Base-by-base conservation (phyloP, 2,888 invertebrate species). In the Allygus modestus region DNA sequence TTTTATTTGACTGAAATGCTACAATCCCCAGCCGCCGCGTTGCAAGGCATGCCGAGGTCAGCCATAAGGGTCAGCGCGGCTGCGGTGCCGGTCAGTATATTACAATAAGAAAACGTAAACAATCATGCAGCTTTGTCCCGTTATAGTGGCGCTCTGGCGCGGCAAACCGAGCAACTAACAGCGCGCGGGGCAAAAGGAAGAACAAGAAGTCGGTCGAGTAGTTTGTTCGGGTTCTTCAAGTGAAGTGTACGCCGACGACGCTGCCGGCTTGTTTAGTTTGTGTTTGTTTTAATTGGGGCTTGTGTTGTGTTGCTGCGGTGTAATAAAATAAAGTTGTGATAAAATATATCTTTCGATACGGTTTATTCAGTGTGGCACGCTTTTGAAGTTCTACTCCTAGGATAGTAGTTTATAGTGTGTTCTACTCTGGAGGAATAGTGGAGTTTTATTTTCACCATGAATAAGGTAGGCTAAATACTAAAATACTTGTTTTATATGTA, bases 141-240 rank as follows among this genome's bases (percentile, higher is more conserved):
- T 15, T 4, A n/a, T 58, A 51, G 79, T 54, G 79, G 79, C 79
- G 79, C 58, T 77, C 20, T 73, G 20, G 28, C 0, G 46, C 46
- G 77, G 77, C 79, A 79, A 51, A 54, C 58, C 23, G 17, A 33
- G 28, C 79, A 79, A 79, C 79, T 79, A 79, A 20, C 33, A 37
- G 58, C 33, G 51, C 28, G 51, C n/a, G 17, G 79, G 12, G n/a
- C 31, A 79, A 79, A 31, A 58, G 37, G 54, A 58, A 79, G 79
- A 79, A 79, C 79, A 79, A 79, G 79, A 79, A 79, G 58, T 33
- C 46, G 77, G 73, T 73, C 73, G 58, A 79, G 46, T 79, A 79
- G 79, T 79, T 79, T 26, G 58, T 51, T 58, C 79, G 58, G 33
- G 79, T 77, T 17, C 75, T 77, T 77, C 46, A 77, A 46, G 41